phyloP scores from a whole-genome alignment of 2,113 vertebrate genomes.

The Motacilla tschutschensis region DNA sequence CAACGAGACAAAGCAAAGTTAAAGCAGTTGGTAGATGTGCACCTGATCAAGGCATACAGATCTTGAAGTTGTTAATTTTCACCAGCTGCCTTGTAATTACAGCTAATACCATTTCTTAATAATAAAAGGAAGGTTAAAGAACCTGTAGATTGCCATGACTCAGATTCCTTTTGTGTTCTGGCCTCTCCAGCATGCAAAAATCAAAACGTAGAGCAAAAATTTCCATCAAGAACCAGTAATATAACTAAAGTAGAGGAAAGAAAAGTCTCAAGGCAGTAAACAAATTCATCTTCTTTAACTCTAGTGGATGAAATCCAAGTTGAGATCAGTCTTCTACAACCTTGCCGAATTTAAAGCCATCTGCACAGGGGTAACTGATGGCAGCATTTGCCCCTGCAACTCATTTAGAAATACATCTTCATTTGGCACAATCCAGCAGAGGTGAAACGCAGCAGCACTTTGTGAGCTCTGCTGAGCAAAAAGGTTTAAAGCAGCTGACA shows the following conservation, averaged over 20 bases:
- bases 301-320: background rate
- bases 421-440: conserved; percentile 5
- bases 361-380: conserved; percentile 13
- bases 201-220: background rate
- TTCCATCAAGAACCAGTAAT: background rate
- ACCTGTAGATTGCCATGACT: background rate
- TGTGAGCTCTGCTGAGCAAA: conserved; percentile 52
- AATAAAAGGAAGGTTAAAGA: background rate
- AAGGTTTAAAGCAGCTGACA: conserved; percentile 56
- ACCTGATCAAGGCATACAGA: background rate
- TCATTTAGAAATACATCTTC: conserved; percentile 41
- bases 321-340: background rate
- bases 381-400: conserved; percentile 15
- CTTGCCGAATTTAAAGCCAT: background rate
- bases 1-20: background rate
- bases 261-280: conserved; percentile 13
- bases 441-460: conserved; percentile 33
- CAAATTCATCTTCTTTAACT: conserved; percentile 23
- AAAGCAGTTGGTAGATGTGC: background rate
- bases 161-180: background rate
- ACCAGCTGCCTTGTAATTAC: background rate
- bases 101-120: background rate
- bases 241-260: background rate
- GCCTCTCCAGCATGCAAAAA: background rate
- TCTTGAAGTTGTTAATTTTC: background rate